These are phyloP conservation scores for Heteromormyrus szaboi DNA, from an alignment of 2,797 vertebrate genomes.

Conservation along the genomic window DNA sequence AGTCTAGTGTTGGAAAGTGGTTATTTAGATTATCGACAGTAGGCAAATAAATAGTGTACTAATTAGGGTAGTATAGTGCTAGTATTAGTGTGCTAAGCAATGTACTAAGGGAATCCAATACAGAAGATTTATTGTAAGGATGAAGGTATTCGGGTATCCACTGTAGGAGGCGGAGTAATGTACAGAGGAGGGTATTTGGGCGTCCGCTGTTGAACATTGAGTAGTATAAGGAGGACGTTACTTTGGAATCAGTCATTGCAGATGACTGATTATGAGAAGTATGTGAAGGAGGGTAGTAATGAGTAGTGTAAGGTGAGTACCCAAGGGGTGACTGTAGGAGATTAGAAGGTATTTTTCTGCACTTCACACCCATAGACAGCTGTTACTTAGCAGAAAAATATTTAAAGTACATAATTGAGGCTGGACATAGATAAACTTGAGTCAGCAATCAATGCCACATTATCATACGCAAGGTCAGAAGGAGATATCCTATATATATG, in stretches of 20 bases:
- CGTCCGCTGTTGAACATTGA: neutral
- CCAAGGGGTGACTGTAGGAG: neutral
- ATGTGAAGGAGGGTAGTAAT: neutral
- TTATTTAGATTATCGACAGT: neutral
- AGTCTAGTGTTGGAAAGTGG: neutral
- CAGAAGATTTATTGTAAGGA: neutral
- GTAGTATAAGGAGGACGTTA: neutral
- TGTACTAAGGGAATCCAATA: neutral
- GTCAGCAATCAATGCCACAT: constrained; percentile 3
- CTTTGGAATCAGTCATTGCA: neutral
- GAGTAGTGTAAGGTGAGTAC: neutral
- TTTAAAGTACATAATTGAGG: neutral
- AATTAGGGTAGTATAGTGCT: neutral
- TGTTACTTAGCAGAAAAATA: neutral
- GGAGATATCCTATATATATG: neutral
- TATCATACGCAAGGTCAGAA: neutral
- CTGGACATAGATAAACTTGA: neutral
- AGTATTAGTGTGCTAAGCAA: neutral
- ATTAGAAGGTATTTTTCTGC: neutral
- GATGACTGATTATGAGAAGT: neutral
- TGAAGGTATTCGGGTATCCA: neutral
- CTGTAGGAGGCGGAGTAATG: neutral
- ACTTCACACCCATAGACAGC: neutral
- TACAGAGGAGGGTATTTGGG: neutral
- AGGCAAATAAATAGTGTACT: neutral